Conservation (phyloP, 2,888 invertebrate genomes). For the Gandaritis pyraliata region DNA sequence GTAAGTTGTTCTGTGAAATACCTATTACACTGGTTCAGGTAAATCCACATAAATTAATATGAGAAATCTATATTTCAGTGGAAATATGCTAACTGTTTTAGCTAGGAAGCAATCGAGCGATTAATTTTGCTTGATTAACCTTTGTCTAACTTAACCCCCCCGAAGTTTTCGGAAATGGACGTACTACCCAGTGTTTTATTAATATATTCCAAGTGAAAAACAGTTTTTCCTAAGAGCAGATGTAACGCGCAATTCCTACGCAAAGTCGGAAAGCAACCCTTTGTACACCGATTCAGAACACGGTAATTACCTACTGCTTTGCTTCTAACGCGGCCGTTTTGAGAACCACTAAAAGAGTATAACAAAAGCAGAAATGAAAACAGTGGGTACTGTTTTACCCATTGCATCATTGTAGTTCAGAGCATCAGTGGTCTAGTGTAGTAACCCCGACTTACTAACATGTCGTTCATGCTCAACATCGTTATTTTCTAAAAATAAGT, state of each 20-base stretch:
- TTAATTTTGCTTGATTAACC: background rate
- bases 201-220: too few relatives aligned
- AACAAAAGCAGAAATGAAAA: slow-evolving; percentile 3
- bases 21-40: slow-evolving; percentile 10
- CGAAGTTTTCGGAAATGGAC: too few relatives aligned
- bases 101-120: background rate
- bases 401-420: too few relatives aligned
- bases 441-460: too few relatives aligned
- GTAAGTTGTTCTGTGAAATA: too few relatives aligned
- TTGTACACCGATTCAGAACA: slow-evolving; percentile 18
- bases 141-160: too few relatives aligned
- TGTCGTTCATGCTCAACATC: too few relatives aligned
- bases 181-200: too few relatives aligned
- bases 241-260: slow-evolving; percentile 12
- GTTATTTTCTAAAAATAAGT: too few relatives aligned
- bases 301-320: slow-evolving; percentile 17
- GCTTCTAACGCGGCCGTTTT: background rate
- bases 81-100: slow-evolving; percentile 1
- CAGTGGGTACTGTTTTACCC: background rate
- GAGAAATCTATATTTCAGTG: background rate
- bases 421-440: too few relatives aligned
- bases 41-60: slow-evolving; percentile 13
- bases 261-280: slow-evolving; percentile 9
- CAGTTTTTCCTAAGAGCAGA: slow-evolving; percentile 1
- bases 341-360: slow-evolving; percentile 8